phyloP scores from a whole-genome alignment of 1,140 invertebrate genomes.

The Mycetomoellerius zeteki region DNA sequence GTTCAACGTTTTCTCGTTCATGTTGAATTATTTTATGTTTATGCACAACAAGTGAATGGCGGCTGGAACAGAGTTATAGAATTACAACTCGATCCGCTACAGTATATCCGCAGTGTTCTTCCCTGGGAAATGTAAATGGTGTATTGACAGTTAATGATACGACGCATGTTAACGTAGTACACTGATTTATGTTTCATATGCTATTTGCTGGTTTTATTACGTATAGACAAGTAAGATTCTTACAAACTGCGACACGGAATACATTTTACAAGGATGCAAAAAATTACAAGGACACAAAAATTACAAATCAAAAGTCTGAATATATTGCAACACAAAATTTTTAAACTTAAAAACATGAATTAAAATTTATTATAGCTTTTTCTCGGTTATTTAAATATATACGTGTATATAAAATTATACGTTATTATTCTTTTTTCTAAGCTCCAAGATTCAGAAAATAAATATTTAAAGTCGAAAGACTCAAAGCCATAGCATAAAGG shows the following conservation, averaged over 20 bases:
- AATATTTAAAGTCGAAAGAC: not conserved
- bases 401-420: not conserved
- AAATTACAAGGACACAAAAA: not conserved
- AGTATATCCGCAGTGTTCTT: slow-evolving; percentile 21
- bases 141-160: slow-evolving; percentile 42
- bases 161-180: slow-evolving; percentile 8
- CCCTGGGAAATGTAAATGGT: slow-evolving; percentile 16
- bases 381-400: not conserved
- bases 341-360: not conserved
- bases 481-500: not conserved
- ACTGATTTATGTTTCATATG: slow-evolving; percentile 7
- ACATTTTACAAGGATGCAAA: not conserved
- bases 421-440: not conserved
- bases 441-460: not conserved
- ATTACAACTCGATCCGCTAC: not conserved
- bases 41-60: slow-evolving; percentile 16
- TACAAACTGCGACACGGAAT: not conserved
- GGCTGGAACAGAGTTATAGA: not conserved
- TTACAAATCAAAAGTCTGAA: not conserved
- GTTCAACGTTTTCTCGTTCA: not conserved
- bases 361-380: not conserved
- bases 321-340: not conserved
- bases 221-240: slow-evolving; percentile 24
- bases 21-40: slow-evolving; percentile 22
- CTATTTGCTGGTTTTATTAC: slow-evolving; percentile 8